phyloP scores from a whole-genome alignment of 1,140 invertebrate species.

The Drosophila persimilis region DNA sequence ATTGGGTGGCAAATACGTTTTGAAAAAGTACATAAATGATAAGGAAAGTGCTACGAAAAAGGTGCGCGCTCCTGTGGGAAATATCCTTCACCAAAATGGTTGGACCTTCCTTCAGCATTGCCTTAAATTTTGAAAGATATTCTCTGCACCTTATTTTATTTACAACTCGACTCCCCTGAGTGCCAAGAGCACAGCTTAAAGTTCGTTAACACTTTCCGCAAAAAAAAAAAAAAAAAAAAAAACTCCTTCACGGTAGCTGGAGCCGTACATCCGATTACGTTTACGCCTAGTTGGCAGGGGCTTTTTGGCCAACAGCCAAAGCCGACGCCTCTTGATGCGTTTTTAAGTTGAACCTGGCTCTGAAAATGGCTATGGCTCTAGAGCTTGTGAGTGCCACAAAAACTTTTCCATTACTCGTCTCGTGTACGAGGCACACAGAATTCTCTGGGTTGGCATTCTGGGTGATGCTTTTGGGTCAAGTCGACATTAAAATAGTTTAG shows the following conservation, averaged over 20 bases:
- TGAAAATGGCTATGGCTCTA: too few relatives aligned
- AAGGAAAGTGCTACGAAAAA: too few relatives aligned
- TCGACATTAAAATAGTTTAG: slow-evolving; percentile 80
- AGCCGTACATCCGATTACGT: slow-evolving; percentile 51
- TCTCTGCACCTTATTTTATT: slow-evolving; percentile 1
- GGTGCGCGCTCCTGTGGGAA: too few relatives aligned
- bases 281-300: slow-evolving; percentile 59
- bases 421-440: slow-evolving; percentile 39
- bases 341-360: slow-evolving; percentile 53
- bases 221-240: neutral
- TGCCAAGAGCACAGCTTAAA: neutral
- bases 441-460: slow-evolving; percentile 15
- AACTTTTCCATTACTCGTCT: slow-evolving; percentile 71
- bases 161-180: slow-evolving; percentile 33
- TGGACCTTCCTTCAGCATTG: neutral
- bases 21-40: neutral
- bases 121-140: slow-evolving; percentile 9
- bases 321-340: slow-evolving; percentile 55
- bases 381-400: slow-evolving; percentile 35
- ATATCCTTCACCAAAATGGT: slow-evolving; percentile 3
- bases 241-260: slow-evolving; percentile 22
- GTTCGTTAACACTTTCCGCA: slow-evolving; percentile 25
- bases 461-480: slow-evolving; percentile 49
- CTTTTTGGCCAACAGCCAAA: slow-evolving; percentile 55
- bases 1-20: slow-evolving; percentile 22